These are phyloP conservation scores for Rhynchomys soricoides DNA, from an alignment of 2,113 vertebrate species.

Conservation along the genomic window DNA sequence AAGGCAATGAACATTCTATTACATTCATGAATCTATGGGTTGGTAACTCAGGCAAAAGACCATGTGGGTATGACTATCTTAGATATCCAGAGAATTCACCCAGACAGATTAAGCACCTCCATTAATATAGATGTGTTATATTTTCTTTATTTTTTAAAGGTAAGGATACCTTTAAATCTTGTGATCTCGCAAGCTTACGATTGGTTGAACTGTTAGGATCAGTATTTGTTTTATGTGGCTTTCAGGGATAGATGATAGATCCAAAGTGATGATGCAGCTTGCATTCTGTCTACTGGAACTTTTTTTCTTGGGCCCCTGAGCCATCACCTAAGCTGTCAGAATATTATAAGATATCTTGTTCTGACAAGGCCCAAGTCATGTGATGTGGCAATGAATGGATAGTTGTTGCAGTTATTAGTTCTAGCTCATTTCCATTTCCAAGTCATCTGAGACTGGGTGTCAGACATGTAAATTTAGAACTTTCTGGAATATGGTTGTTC, in stretches of 20 bases:
- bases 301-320: not conserved
- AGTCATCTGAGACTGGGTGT: not conserved
- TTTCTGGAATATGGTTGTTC: not conserved
- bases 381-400: not conserved
- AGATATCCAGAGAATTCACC: too few relatives aligned
- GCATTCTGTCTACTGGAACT: not conserved
- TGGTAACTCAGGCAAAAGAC: too few relatives aligned
- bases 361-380: not conserved
- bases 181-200: not conserved
- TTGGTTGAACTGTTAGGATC: not conserved
- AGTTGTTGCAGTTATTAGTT: not conserved
- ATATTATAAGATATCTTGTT: conserved; percentile 21
- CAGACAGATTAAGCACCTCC: too few relatives aligned
- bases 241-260: not conserved
- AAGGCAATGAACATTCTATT: too few relatives aligned
- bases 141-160: too few relatives aligned
- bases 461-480: not conserved
- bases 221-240: not conserved
- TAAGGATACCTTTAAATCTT: not conserved
- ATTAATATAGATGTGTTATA: too few relatives aligned
- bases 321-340: not conserved
- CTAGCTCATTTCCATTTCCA: not conserved
- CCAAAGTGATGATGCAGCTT: not conserved
- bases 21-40: too few relatives aligned
- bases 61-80: too few relatives aligned